Conservation (phyloP, 1,140 invertebrate species). For the Pseudoatta argentina region DNA sequence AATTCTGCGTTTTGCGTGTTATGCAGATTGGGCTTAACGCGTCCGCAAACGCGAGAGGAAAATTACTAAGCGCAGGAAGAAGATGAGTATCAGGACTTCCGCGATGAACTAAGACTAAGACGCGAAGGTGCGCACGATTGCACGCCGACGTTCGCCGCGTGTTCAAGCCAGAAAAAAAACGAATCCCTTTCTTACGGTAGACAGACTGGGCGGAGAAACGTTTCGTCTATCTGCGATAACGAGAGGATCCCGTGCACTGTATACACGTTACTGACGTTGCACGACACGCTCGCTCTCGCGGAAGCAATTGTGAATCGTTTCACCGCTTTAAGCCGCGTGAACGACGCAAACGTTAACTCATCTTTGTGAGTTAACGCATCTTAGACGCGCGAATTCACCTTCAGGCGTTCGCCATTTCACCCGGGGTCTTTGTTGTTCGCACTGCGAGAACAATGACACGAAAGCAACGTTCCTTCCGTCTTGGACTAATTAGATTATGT, state of each 20-base stretch:
- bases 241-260: slow-evolving; percentile 9
- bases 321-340: not conserved
- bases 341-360: slow-evolving; percentile 28
- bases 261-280: no score
- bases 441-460: slow-evolving; percentile 9
- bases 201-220: not conserved
- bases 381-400: slow-evolving; percentile 37
- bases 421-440: slow-evolving; percentile 11
- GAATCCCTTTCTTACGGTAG: slow-evolving; percentile 24
- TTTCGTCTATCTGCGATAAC: slow-evolving; percentile 45
- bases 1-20: no score
- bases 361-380: not conserved
- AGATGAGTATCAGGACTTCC: slow-evolving; percentile 71
- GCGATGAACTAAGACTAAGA: slow-evolving; percentile 63
- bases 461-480: slow-evolving; percentile 4
- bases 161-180: slow-evolving; percentile 6
- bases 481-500: not conserved
- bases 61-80: slow-evolving; percentile 36
- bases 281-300: slow-evolving; percentile 16
- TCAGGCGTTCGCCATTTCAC: not conserved
- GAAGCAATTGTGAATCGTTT: slow-evolving; percentile 25
- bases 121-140: slow-evolving; percentile 29
- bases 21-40: not conserved
- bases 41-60: slow-evolving; percentile 25
- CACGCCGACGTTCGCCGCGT: not conserved